Evolutionary conservation across 2,797 vertebrate species (phyloP).

Genomic region (Etheostoma perlongum): DNA sequence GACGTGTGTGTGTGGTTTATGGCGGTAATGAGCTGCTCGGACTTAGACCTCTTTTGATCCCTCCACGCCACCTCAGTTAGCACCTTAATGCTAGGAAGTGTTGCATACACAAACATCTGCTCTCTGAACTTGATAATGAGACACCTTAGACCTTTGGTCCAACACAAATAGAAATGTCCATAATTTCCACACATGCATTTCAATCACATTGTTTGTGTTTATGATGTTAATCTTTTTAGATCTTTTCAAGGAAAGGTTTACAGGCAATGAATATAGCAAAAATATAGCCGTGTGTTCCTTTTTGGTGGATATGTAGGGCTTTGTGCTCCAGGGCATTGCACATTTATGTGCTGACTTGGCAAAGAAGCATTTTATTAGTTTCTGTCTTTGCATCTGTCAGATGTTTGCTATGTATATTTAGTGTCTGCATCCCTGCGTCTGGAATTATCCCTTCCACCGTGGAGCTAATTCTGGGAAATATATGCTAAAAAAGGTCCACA

Average conservation of each 20-base stretch:
- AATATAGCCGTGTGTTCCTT: not conserved
- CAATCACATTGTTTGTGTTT: constrained; percentile 49
- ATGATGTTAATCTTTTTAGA: constrained; percentile 49
- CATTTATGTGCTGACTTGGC: constrained; percentile 49
- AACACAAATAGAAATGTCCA: constrained; percentile 49
- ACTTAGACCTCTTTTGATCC: constrained; percentile 69
- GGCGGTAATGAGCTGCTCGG: constrained; percentile 49
- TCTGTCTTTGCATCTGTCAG: constrained; percentile 67
- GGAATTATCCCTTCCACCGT: constrained; percentile 64
- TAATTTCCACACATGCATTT: constrained; percentile 52
- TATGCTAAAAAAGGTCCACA: constrained; percentile 72
- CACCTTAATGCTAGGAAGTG: constrained; percentile 66
- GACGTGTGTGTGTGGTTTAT: constrained; percentile 56
- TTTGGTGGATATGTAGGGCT: constrained; percentile 25
- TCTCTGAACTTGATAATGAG: constrained; percentile 80
- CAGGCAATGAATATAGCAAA: constrained; percentile 54
- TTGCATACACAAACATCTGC: constrained; percentile 50
- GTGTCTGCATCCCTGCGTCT: constrained; percentile 61
- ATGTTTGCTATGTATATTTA: constrained; percentile 70
- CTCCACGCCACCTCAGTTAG: constrained; percentile 63
- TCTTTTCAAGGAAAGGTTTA: constrained; percentile 54
- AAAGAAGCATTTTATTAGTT: constrained; percentile 73
- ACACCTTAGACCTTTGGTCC: constrained; percentile 51
- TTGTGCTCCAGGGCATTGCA: constrained; percentile 36
- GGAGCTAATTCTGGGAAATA: constrained; percentile 71